Evolutionary conservation across 2,888 invertebrate genomes (phyloP), one percentile per base, ranked within the genome.

Genomic region (Eudemis profundana): DNA sequence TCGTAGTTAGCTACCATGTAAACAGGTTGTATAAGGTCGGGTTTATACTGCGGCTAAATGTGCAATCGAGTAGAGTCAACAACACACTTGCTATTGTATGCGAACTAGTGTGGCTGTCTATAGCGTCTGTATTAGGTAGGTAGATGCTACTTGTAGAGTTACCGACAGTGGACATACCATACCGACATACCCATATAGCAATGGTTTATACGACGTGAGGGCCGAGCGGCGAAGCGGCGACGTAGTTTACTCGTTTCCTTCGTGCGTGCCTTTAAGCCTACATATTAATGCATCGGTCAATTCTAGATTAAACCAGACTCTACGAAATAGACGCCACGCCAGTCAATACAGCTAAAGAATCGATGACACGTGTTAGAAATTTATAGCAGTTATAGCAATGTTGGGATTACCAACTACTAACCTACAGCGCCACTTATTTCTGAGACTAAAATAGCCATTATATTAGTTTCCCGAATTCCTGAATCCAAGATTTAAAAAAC

Each of bases 251-350:
- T 47, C 47, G 23, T n/a, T 17, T 17, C 38, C 50, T 40, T 17
- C 40, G 36, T 50, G 60, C 60, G 60, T 50, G 40, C 49, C 40
- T 60, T 17, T 27, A 23, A 49, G 27, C 49, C 38, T 50, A 27
- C 40, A 49, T 29, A 40, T 40, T 40, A 50, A 60, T 50, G 38
- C 50, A 17, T 38, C 50, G 29, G 38, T 29, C 60, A 50, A 40
- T 40, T 60, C 29, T 10, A 42, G 60, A 60, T 50, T 49, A 60
- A 49, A 19, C 40, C 40, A 29, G 27, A 60, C 36, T 10, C 27
- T 15, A 23, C 17, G 5, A 56, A 56, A 56, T 29, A 56, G 27
- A 42, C 17, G 14, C 10, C 40, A 42, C 23, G 10, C 17, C n/a
- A 27, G 19, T 2, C 12, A 21, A 29, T 10, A 15, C 8, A 3